Base-by-base conservation (phyloP, 2,888 invertebrate species). In the Cynaeus angustus region DNA sequence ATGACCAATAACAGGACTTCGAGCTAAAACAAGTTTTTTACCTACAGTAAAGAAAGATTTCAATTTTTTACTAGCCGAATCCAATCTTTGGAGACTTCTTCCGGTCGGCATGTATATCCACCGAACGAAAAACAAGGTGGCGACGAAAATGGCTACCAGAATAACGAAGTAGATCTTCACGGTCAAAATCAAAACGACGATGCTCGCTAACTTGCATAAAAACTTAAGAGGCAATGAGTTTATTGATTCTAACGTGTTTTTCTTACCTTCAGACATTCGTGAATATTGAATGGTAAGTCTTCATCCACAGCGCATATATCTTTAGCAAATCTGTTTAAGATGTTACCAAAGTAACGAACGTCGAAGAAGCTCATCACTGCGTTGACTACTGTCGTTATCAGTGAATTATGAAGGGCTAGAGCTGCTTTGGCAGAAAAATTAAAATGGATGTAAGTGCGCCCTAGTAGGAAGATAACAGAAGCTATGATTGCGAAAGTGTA, bases 351-450 rank as follows among this genome's bases (percentile, higher is more conserved):
- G 3, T 94, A 91, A 83, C 94, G 94, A 0, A 88, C 89, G 78
- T 94, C 92, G 79, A 95, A 96, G 83, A 95, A 95, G 68, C 88
- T 84, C 87, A 94, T 91, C 0, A 91, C 88, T 0, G 82, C 80
- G 71, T 69, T 66, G 6, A 71, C 43, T 3, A 73, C 64, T 0
- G 55, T 16, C 1, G n/a, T 14, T 10, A 48, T 8, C 68, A 71
- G 71, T 9, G 30, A 16, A 38, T 71, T 73, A 48, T 73, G 73
- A 13, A 73, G 16, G 8, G 37, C 46, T 7, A 66, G 38, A 7
- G 73, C 62, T 6, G 62, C 59, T 38, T 41, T 66, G 5, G 38
- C 61, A 0, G 59, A 12, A 21, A 71, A 71, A 10, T 8, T 43
- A n/a, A 69, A 71, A 14, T 46, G 50, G 13, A 33, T 55, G 10